These are phyloP conservation scores for Rhynchotus rufescens DNA, from an alignment of 2,797 vertebrate genomes.

Conservation along the genomic window DNA sequence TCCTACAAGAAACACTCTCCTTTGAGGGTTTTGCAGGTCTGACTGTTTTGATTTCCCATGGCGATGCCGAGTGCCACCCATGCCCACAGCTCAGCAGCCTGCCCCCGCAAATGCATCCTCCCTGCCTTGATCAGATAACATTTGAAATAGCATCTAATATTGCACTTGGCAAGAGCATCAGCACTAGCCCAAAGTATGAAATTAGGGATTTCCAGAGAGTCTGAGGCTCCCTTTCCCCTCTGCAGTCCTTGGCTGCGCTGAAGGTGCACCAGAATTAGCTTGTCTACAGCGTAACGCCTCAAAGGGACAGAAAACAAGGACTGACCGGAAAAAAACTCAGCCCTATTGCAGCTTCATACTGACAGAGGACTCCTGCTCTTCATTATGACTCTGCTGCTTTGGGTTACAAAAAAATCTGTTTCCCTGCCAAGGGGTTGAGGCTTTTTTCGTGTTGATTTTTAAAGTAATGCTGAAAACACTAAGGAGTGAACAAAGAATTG, in stretches of 20 bases:
- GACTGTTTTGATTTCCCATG: accelerated
- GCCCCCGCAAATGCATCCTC: neutral
- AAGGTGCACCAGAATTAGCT: neutral
- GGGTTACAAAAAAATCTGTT: neutral
- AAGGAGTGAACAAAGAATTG: neutral
- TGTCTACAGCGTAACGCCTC: neutral
- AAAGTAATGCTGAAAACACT: neutral
- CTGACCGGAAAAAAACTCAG: neutral
- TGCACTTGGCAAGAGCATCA: neutral
- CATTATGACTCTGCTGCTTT: neutral
- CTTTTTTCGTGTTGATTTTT: neutral
- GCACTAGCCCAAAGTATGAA: neutral
- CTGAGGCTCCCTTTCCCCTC: neutral
- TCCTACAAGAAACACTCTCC: neutral
- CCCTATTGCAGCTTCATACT: neutral
- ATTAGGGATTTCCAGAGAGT: neutral
- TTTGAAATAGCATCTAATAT: neutral
- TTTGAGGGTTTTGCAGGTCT: neutral
- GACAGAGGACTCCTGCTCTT: neutral
- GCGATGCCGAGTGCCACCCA: neutral
- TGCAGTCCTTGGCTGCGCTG: neutral
- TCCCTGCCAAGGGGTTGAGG: neutral
- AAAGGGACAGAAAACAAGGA: neutral
- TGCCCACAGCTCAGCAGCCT: neutral
- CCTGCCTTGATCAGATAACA: neutral